These are phyloP conservation scores for Phenganax marumi DNA, from an alignment of 92 coral and sea anemone genomes.

Conservation along the genomic window DNA sequence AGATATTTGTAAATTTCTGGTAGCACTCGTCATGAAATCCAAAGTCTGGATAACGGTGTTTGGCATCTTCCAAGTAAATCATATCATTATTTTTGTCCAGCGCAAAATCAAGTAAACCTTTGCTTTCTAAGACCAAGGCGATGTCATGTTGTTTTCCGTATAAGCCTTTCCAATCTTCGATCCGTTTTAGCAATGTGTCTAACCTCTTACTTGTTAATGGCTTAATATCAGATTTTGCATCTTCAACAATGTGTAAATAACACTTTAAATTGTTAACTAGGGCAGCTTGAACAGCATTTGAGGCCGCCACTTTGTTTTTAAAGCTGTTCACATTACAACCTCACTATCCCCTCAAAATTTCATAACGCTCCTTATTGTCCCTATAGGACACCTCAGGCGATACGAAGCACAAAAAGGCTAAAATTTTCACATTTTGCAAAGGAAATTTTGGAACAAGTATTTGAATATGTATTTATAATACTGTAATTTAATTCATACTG, in stretches of 20 bases:
- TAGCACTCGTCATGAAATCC: slow-evolving; percentile 13
- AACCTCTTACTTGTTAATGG: slow-evolving; percentile 21
- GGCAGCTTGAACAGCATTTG: not conserved
- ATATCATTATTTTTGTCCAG: not conserved
- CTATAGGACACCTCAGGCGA: not conserved
- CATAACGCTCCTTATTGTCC: slow-evolving; percentile 4
- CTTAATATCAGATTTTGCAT: slow-evolving; percentile 15
- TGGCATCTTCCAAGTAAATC: slow-evolving; percentile 14
- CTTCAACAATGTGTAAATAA: slow-evolving; percentile 20
- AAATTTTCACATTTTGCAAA: slow-evolving; percentile 17
- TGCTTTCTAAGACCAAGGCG: not conserved
- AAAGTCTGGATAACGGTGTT: slow-evolving; percentile 7
- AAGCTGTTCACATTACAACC: not conserved
- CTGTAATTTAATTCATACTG: not conserved
- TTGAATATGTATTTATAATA: slow-evolving; percentile 4
- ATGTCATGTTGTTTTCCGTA: slow-evolving; percentile 25
- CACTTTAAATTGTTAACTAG: not conserved
- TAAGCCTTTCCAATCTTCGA: slow-evolving; percentile 14
- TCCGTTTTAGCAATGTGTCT: not conserved
- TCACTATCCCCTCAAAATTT: not conserved
- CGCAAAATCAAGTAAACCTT: not conserved
- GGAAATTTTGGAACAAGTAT: slow-evolving; percentile 31
- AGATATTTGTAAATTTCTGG: slow-evolving; percentile 15
- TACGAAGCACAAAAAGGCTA: slow-evolving; percentile 10
- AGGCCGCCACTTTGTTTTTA: slow-evolving; percentile 18